A percentile compares a stretch with the other conserved stretches of the same genome.
These are phyloP conservation scores for Drosophila pandora DNA, from an alignment of 1,140 invertebrate species.

Conservation along the genomic window DNA sequence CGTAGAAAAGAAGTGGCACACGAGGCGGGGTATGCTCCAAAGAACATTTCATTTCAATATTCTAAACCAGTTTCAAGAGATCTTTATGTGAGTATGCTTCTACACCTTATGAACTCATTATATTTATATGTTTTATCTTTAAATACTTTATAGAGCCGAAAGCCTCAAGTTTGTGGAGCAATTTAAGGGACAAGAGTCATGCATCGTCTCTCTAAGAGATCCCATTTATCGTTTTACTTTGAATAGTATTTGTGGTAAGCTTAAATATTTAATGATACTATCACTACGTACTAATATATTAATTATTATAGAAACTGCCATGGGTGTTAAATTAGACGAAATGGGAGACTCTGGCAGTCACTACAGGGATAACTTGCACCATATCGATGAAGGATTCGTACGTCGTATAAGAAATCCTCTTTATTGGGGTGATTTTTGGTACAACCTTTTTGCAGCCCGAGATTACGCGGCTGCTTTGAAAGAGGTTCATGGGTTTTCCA, in stretches of 20 bases:
- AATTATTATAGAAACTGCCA: slow-evolving; percentile 88
- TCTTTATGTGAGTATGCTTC: slow-evolving; percentile 86
- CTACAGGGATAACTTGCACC: slow-evolving; percentile 63
- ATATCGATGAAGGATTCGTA: slow-evolving; percentile 59
- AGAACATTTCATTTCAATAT: slow-evolving; percentile 96
- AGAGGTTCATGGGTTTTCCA: slow-evolving; percentile 57
- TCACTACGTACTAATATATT: neutral
- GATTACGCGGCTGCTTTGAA: slow-evolving; percentile 38
- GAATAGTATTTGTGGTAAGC: slow-evolving; percentile 89
- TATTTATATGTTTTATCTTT: neutral
- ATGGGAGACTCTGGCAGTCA: slow-evolving; percentile 51
- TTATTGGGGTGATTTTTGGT: slow-evolving; percentile 36
- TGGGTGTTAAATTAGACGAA: slow-evolving; percentile 87
- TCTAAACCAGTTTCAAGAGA: slow-evolving; percentile 89
- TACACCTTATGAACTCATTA: neutral
- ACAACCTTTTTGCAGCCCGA: slow-evolving; percentile 39
- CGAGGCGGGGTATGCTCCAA: slow-evolving; percentile 91
- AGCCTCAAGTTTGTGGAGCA: slow-evolving; percentile 67
- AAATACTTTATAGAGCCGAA: slow-evolving; percentile 69
- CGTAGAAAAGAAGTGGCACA: slow-evolving; percentile 89
- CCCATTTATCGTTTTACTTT: slow-evolving; percentile 88
- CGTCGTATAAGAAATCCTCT: slow-evolving; percentile 54
- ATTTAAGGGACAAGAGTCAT: slow-evolving; percentile 20
- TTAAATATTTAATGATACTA: neutral
- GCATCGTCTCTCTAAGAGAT: slow-evolving; percentile 33